Evolutionary conservation across 2,113 vertebrate species (phyloP).

Genomic region (Syngnathus floridae): DNA sequence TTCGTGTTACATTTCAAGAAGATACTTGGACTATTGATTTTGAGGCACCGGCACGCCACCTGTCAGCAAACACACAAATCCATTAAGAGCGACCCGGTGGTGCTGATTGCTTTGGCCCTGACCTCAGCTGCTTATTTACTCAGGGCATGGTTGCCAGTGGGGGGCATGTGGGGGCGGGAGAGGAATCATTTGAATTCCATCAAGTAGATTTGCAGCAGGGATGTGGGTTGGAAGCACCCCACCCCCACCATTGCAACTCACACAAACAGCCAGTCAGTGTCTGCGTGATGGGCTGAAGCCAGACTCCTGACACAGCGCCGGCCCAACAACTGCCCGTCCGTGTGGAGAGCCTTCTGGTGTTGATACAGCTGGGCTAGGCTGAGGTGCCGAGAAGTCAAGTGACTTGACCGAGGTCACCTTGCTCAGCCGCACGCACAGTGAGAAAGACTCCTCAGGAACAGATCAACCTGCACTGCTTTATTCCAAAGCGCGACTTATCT

Average conservation of each 20-base stretch:
- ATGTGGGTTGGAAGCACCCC: conserved; percentile 17
- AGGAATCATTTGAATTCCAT: conserved; percentile 63
- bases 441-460: conserved; percentile 17
- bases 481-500: conserved; percentile 43
- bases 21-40: conserved; percentile 28
- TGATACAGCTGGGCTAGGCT: conserved; percentile 69
- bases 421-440: conserved; percentile 27
- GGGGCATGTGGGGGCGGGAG: conserved; percentile 39
- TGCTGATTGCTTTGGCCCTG: conserved; percentile 70
- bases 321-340: conserved; percentile 42
- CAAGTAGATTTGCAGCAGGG: conserved; percentile 49
- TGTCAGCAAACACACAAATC: conserved; percentile 62
- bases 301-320: conserved; percentile 51
- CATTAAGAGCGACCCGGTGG: conserved; percentile 54
- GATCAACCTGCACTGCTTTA: conserved; percentile 23
- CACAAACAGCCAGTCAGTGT: conserved; percentile 61
- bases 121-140: conserved; percentile 66
- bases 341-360: conserved; percentile 47
- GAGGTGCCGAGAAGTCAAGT: conserved; percentile 69
- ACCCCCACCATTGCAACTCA: conserved; percentile 47
- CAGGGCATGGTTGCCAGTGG: conserved; percentile 61
- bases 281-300: conserved; percentile 51
- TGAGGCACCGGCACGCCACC: conserved; percentile 47
- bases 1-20: conserved; percentile 5
- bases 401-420: conserved; percentile 64